phyloP scores from a whole-genome alignment of 2,113 vertebrate genomes.

The Lepus americanus region DNA sequence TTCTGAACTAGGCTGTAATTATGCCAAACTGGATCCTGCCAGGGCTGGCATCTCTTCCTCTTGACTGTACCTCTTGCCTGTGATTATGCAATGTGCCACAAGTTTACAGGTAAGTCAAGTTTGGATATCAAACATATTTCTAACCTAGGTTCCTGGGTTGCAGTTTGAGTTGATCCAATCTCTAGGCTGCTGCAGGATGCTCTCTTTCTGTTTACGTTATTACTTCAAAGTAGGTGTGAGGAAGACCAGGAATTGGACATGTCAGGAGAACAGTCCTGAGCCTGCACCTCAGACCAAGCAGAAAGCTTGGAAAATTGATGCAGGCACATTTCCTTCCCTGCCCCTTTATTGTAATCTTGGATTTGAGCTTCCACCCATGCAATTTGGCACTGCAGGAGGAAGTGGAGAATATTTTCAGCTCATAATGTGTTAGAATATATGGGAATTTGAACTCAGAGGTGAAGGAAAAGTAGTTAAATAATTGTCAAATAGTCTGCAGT shows the following conservation, averaged over 20 bases:
- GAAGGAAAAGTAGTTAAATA: background rate
- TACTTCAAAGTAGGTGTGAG: background rate
- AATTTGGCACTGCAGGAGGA: too few species aligned
- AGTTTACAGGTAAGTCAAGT: background rate
- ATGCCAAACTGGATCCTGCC: too few species aligned
- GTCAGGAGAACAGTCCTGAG: background rate
- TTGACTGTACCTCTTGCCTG: background rate
- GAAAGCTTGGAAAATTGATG: background rate
- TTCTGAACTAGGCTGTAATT: background rate
- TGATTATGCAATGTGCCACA: background rate
- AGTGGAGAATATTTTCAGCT: background rate
- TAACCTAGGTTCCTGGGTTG: background rate
- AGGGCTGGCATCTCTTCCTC: background rate
- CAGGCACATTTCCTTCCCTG: background rate
- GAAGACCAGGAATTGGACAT: background rate
- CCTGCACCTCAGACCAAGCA: background rate
- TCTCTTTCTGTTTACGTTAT: background rate
- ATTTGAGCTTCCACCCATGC: too few species aligned
- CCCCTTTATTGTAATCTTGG: background rate
- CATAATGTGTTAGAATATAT: background rate
- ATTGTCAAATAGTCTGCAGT: background rate
- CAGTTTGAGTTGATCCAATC: background rate
- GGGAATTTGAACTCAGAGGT: background rate
- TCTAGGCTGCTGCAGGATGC: background rate
- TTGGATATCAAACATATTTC: background rate